phyloP scores from a whole-genome alignment of 1,140 invertebrate genomes.

The Bursaphelenchus mucronatus region DNA sequence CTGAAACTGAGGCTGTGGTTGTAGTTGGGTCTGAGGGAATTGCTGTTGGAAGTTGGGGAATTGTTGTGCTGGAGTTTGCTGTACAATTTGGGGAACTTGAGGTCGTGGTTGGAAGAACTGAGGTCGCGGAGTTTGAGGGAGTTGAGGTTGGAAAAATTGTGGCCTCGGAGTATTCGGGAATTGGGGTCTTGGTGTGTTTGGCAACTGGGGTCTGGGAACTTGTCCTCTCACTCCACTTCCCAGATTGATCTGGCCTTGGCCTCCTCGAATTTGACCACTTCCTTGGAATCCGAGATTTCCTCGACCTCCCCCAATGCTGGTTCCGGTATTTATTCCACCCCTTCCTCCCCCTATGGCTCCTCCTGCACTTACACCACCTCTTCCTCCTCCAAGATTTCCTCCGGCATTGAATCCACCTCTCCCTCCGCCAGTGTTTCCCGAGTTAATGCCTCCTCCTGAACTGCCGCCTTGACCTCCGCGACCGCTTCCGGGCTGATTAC shows the following conservation, averaged over 20 bases:
- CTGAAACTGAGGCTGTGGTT: slow-evolving; percentile 7
- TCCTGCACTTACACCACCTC: too few species aligned
- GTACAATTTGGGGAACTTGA: background rate
- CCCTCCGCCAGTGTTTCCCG: background rate
- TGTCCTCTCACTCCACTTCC: too few species aligned
- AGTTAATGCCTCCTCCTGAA: background rate
- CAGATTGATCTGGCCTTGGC: too few species aligned
- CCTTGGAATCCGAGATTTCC: too few species aligned
- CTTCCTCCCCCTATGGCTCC: too few species aligned
- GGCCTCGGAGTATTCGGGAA: background rate
- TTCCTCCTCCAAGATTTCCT: background rate
- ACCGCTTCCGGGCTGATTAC: background rate
- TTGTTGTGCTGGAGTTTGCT: background rate
- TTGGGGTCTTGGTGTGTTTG: slow-evolving; percentile 1
- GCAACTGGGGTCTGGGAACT: too few species aligned
- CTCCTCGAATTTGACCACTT: too few species aligned
- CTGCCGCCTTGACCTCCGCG: background rate
- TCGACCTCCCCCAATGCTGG: too few species aligned
- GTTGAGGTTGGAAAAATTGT: slow-evolving; percentile 7
- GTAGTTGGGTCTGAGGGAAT: slow-evolving; percentile 1
- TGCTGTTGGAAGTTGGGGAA: slow-evolving; percentile 13
- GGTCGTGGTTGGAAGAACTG: slow-evolving; percentile 11
- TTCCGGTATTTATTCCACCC: too few species aligned
- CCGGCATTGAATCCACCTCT: background rate
- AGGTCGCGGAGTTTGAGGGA: slow-evolving; percentile 11